Evolutionary conservation across 2,888 invertebrate species (phyloP).

Genomic region (Dicyrtoma fusca): DNA sequence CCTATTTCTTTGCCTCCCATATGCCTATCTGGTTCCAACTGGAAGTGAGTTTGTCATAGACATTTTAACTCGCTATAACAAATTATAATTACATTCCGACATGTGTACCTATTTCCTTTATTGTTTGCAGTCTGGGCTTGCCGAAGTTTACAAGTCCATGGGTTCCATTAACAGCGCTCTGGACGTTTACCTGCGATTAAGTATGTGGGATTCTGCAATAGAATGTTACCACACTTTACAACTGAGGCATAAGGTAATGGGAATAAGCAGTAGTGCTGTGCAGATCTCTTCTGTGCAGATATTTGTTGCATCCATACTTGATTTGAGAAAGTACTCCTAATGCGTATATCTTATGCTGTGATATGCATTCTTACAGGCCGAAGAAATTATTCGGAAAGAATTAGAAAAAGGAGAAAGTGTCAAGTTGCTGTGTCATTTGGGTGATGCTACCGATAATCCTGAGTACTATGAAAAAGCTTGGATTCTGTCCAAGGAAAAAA

Average conservation of each 20-base stretch:
- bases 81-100: too few relatives aligned
- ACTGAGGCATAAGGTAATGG: slow-evolving; percentile 74
- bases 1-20: slow-evolving; percentile 20
- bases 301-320: too few relatives aligned
- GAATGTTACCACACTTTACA: slow-evolving; percentile 85
- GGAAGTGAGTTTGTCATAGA: slow-evolving; percentile 29
- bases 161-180: slow-evolving; percentile 84
- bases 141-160: slow-evolving; percentile 75
- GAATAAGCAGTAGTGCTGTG: too few relatives aligned
- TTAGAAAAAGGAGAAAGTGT: slow-evolving; percentile 76
- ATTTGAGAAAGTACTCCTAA: too few relatives aligned
- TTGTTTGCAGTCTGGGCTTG: slow-evolving; percentile 67
- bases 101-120: too few relatives aligned
- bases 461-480: slow-evolving; percentile 86
- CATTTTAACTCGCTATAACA: too few relatives aligned
- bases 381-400: slow-evolving; percentile 82
- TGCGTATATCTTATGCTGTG: too few relatives aligned
- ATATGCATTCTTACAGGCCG: slow-evolving; percentile 73
- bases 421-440: slow-evolving; percentile 86
- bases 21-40: slow-evolving; percentile 13
- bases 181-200: slow-evolving; percentile 73
- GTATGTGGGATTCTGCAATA: slow-evolving; percentile 91
- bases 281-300: too few relatives aligned
- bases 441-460: slow-evolving; percentile 77
- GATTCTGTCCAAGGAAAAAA: slow-evolving; percentile 79